A percentile compares a stretch with the other conserved stretches of the same genome.
Evolutionary conservation across 37 sponge, comb jelly and placozoan species (phyloP).

Genomic region (Diacarnus erythraeanus): DNA sequence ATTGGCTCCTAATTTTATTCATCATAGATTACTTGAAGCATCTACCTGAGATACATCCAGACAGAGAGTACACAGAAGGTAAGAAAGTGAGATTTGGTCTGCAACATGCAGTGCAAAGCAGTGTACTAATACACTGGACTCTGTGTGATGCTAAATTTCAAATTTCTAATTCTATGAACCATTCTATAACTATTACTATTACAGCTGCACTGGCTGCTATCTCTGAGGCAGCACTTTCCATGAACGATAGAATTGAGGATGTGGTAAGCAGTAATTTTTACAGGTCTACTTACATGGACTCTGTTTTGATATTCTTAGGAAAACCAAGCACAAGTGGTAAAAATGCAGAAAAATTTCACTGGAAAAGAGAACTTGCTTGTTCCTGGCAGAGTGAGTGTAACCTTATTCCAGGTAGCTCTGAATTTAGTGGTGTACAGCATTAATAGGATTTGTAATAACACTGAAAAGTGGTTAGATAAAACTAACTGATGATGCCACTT

Average conservation of each 20-base stretch:
- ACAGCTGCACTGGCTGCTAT: slow-evolving; percentile 67
- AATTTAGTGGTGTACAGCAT: no score
- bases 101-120: no score
- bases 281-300: not conserved
- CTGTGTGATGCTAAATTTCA: no score
- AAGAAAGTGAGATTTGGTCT: slow-evolving; percentile 1
- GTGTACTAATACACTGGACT: no score
- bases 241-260: slow-evolving; percentile 73
- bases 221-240: slow-evolving; percentile 64
- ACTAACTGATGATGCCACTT: no score
- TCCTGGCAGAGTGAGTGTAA: slow-evolving; percentile 59
- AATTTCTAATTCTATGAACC: not conserved
- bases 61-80: slow-evolving; percentile 56
- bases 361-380: slow-evolving; percentile 42
- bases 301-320: slow-evolving; percentile 17
- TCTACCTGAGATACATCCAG: slow-evolving; percentile 51
- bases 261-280: slow-evolving; percentile 39
- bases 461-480: no score
- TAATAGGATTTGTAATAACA: no score
- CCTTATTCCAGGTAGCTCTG: no score
- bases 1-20: not conserved
- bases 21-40: slow-evolving; percentile 54
- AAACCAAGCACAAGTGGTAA: slow-evolving; percentile 53
- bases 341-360: slow-evolving; percentile 39
- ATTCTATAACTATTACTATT: not conserved